Evolutionary conservation across 2,113 vertebrate species (phyloP).

Genomic region (Microcebus ravelobensis): DNA sequence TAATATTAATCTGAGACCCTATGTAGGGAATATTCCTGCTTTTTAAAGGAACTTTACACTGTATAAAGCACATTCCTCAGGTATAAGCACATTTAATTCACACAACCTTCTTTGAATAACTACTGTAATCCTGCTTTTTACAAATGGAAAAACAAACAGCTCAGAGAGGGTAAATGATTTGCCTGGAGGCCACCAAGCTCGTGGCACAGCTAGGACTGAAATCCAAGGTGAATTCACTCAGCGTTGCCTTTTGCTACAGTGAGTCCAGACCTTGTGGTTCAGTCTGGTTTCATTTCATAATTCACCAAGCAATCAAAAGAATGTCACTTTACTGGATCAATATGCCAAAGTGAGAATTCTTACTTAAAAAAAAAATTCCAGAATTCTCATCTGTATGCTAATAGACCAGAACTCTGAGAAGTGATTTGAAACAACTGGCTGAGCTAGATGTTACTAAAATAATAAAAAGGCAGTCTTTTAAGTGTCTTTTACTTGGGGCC

Average conservation of each 20-base stretch:
- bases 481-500: background rate
- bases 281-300: background rate
- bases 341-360: slow-evolving; percentile 37
- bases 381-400: background rate
- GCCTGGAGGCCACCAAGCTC: background rate
- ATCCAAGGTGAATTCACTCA: background rate
- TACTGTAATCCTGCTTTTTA: slow-evolving; percentile 13
- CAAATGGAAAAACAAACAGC: background rate
- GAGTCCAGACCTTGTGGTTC: background rate
- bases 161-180: background rate
- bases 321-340: background rate
- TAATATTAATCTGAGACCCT: background rate
- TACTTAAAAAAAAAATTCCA: slow-evolving; percentile 15
- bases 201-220: background rate
- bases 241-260: background rate
- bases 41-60: background rate
- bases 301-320: background rate
- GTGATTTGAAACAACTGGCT: background rate
- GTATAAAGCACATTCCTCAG: background rate
- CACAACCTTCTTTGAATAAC: background rate
- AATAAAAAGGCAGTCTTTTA: background rate
- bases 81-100: background rate
- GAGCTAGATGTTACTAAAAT: background rate
- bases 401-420: slow-evolving; percentile 20
- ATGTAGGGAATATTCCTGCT: background rate